Base-by-base conservation (phyloP, 2,113 vertebrate genomes). In the Monopterus albus region DNA sequence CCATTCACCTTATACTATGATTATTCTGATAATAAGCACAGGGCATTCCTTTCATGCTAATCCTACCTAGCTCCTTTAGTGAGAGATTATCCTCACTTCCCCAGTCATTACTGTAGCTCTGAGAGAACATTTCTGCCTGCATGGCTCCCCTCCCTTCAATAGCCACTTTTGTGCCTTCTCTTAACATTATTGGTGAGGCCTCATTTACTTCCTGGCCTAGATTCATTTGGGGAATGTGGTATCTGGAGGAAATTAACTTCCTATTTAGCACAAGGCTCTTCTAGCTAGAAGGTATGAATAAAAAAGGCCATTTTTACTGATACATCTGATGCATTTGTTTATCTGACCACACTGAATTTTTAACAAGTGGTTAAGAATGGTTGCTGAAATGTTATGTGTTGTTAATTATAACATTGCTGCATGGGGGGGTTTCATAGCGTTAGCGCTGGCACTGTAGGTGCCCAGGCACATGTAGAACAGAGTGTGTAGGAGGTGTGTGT, bases 401-500 rank as follows among this genome's bases (percentile, higher is more conserved):
- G 66, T 29, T 87, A 74, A 81, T 74, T 73, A 36, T 85, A 56
- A 64, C 63, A 45, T 21, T 31, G 8, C 70, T 49, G 71, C 33
- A 52, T 60, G 66, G 38, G 47, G n/a, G 57, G 70, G 72, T 82
- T 67, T 59, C 10, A 14, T 51, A 63, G 75, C 63, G 53, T 43
- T 1, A 6, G 62, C 75, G 59, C 68, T 76, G 66, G 65, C 71
- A 43, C 71, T 72, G 77, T 42, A 20, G 51, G 75, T 79, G 78
- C 62, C 31, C 53, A 33, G 79, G 78, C 85, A 80, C 88, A 82
- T 83, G 87, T 35, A 66, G 79, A 82, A 55, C 76, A 26, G 17
- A 75, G 72, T 64, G 85, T 88, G 91, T 91, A 69, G 89, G 91
- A 86, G 87, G 89, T 84, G 77, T 63, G 66, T 23, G 89, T 89